Evolutionary conservation across 2,113 vertebrate genomes (phyloP), one percentile per base, ranked within the genome.

Genomic region (Etheostoma spectabile): DNA sequence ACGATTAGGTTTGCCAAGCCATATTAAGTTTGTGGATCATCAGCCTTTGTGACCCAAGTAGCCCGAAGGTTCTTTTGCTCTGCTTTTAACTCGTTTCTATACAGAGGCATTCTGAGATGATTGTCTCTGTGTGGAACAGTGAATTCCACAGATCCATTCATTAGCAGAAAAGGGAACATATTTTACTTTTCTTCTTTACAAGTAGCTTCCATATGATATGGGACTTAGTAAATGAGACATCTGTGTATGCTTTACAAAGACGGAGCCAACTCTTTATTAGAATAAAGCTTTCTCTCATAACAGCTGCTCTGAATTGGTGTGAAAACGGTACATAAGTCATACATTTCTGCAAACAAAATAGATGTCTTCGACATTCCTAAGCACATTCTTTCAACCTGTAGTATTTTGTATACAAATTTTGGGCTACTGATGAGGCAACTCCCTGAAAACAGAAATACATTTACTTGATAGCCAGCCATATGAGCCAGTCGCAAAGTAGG

Each of bases 1-100:
- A 86, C 62, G 84, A 92, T 94, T 92, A 86, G 89, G 88, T 85
- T 88, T 92, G 92, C 92, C 93, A 91, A 91, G 92, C 90, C 86
- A 87, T 86, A 93, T 93, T 94, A 93, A 77, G 78, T 80, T 78
- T 74, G 78, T 81, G 79, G 83, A 89, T 86, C 45, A 75, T 65
- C 86, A 85, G 89, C 74, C 91, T 92, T 94, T 92, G 89, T 92
- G 84, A 83, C 82, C 78, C 69, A 53, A 8, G 64, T 92, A 80
- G 91, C 91, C 93, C 1, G 55, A 71, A 91, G 92, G 91, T 91
- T 71, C 53, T 78, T 74, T 76, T 88, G 79, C 77, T 83, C 85
- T 92, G 86, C 83, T 84, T 63, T 64, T 73, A 89, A 83, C 71
- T 81, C 56, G 68, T 84, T 90, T 85, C 74, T 64, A 30, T 66